Conservation (phyloP, 2,888 invertebrate species). For the Aspidiotus rigidus region DNA sequence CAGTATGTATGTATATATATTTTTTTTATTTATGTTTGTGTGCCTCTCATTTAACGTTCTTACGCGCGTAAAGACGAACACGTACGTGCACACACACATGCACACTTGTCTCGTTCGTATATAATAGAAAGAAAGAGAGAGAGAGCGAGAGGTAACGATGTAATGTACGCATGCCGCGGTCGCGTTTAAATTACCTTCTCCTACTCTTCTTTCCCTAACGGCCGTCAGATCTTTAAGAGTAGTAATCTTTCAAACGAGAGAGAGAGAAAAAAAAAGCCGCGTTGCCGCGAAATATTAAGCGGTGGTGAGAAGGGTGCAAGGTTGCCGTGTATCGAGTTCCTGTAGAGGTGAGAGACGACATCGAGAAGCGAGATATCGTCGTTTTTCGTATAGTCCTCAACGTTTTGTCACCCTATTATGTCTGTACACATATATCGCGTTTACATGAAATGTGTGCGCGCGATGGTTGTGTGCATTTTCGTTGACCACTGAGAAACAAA, state of each 20-base stretch:
- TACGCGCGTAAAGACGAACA: neutral
- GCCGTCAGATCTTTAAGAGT: conserved; percentile 25
- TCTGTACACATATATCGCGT: neutral
- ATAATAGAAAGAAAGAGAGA: conserved; percentile 2
- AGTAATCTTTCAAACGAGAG: conserved; percentile 24
- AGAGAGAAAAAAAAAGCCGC: conserved; percentile 14
- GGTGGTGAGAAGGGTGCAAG: conserved; percentile 15
- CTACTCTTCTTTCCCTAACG: conserved; percentile 15
- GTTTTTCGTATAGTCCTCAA: conserved; percentile 9
- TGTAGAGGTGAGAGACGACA: conserved; percentile 18
- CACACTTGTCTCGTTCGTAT: neutral
- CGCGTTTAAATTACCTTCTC: conserved; percentile 25
- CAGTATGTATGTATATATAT: neutral
- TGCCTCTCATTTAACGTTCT: conserved; percentile 3
- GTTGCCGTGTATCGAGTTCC: conserved; percentile 16
- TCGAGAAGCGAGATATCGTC: conserved; percentile 11
- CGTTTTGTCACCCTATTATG: conserved; percentile 15
- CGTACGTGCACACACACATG: neutral
- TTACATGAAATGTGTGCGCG: neutral
- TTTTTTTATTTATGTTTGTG: conserved; percentile 2
- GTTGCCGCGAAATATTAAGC: conserved; percentile 25
- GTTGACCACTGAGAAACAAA: neutral
- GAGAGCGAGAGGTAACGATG: conserved; percentile 7
- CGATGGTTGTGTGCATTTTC: neutral
- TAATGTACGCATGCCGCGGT: conserved; percentile 23